phyloP scores from a whole-genome alignment of 2,888 invertebrate genomes.

The Coenonympha arcania region DNA sequence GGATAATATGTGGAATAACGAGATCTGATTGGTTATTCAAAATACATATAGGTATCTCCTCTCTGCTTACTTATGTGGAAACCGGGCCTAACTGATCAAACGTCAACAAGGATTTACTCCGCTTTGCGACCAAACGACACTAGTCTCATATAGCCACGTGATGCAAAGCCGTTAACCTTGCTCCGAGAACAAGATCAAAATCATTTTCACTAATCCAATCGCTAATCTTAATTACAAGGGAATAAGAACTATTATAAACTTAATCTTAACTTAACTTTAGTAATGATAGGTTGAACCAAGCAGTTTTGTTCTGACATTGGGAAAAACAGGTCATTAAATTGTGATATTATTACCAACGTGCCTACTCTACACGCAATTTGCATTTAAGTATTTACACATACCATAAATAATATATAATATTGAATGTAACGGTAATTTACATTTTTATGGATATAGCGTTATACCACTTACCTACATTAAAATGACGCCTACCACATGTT shows the following conservation, averaged over 20 bases:
- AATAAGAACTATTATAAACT: not conserved
- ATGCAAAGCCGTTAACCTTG: conserved; percentile 46
- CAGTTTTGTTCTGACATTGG: conserved; percentile 15
- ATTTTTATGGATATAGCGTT: not conserved
- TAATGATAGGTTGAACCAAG: not conserved
- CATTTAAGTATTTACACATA: too few relatives aligned
- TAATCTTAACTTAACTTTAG: not conserved
- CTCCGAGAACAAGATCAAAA: conserved; percentile 33
- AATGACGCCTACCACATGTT: not conserved
- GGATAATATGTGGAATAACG: too few relatives aligned
- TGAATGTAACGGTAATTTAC: too few relatives aligned
- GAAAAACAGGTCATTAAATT: conserved; percentile 14
- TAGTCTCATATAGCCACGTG: conserved; percentile 24
- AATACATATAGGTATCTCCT: too few relatives aligned
- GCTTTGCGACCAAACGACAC: not conserved
- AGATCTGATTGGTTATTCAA: too few relatives aligned
- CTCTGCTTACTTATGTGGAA: too few relatives aligned
- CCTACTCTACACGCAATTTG: too few relatives aligned
- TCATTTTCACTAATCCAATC: not conserved
- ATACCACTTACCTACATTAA: not conserved
- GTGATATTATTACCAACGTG: not conserved
- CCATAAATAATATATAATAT: too few relatives aligned
- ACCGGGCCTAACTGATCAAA: too few relatives aligned
- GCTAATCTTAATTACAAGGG: not conserved
- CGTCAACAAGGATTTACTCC: not conserved